Percentiles rank a stretch among this genome's conserved stretches.
phyloP scores from a whole-genome alignment of 2,797 vertebrate genomes.

The Hylomyscus alleni region DNA sequence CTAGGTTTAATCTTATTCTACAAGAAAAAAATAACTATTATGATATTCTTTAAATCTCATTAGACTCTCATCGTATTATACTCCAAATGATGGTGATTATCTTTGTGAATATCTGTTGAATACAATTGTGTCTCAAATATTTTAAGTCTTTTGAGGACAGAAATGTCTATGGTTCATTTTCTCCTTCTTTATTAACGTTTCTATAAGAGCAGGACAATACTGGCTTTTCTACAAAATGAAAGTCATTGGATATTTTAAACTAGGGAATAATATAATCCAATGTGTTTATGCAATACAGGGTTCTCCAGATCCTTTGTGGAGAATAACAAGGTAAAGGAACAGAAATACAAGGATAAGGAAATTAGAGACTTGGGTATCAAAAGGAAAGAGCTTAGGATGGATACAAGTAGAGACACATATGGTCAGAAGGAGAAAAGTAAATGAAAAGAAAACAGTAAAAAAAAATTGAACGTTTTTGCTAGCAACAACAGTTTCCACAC shows the following conservation, averaged over 20 bases:
- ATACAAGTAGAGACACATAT: neutral
- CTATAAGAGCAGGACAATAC: neutral
- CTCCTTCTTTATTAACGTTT: neutral
- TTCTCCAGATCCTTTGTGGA: neutral
- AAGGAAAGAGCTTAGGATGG: neutral
- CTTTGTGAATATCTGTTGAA: slow-evolving; percentile 41
- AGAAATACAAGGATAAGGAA: neutral
- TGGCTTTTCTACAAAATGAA: slow-evolving; percentile 49
- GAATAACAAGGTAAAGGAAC: neutral
- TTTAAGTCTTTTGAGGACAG: neutral
- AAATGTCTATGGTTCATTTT: neutral
- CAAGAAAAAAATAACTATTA: neutral
- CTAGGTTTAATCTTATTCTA: slow-evolving; percentile 43
- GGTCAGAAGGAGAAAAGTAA: neutral
- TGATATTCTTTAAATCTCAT: neutral
- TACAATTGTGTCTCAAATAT: neutral
- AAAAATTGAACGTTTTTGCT: neutral
- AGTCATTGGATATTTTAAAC: slow-evolving; percentile 17
- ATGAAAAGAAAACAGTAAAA: neutral
- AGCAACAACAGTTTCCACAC: neutral
- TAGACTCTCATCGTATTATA: neutral
- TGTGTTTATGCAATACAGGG: neutral
- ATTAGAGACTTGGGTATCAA: neutral
- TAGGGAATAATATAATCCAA: neutral
- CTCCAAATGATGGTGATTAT: slow-evolving; percentile 7